These are phyloP conservation scores for Hippolais icterina DNA, from an alignment of 2,113 vertebrate genomes.

Conservation along the genomic window DNA sequence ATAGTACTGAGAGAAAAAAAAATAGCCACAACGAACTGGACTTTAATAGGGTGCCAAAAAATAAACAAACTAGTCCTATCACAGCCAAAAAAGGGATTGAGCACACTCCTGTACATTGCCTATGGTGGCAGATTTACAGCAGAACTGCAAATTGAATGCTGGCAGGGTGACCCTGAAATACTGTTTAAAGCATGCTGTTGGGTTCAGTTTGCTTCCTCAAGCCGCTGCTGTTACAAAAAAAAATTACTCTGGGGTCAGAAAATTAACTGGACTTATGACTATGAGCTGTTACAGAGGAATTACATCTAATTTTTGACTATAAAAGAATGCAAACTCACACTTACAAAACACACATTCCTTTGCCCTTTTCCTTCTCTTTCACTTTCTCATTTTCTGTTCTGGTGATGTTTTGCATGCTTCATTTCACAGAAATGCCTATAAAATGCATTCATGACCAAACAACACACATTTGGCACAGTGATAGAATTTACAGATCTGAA, in stretches of 20 bases:
- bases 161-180: not conserved
- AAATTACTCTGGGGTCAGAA: not conserved
- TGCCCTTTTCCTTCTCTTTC: not conserved
- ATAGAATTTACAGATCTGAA: not conserved
- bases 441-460: not conserved
- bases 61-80: not conserved
- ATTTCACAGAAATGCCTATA: not conserved
- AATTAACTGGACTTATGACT: not conserved
- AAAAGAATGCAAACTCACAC: not conserved
- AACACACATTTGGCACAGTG: not conserved
- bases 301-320: not conserved
- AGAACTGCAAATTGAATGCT: not conserved
- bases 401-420: not conserved
- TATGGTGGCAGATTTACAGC: not conserved
- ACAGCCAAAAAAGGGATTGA: not conserved
- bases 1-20: not conserved
- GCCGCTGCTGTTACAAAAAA: not conserved
- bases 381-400: not conserved
- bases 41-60: not conserved
- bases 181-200: not conserved
- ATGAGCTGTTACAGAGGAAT: not conserved
- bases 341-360: not conserved
- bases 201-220: not conserved
- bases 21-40: not conserved
- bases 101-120: not conserved